These are phyloP conservation scores for Allobates femoralis DNA, from an alignment of 2,797 vertebrate species.

Conservation along the genomic window DNA sequence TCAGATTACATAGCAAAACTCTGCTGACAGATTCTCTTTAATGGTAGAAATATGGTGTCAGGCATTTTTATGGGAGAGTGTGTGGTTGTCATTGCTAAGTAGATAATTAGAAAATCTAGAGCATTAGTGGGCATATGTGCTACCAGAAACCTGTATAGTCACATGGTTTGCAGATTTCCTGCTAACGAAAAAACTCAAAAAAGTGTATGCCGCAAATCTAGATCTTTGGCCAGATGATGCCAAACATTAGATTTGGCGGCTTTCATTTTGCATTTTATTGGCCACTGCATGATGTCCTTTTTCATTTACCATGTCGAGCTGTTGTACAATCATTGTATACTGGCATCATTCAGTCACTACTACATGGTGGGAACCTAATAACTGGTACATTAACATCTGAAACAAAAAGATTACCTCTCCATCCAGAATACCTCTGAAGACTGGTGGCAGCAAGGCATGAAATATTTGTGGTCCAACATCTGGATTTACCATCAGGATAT, in stretches of 20 bases:
- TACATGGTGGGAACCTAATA: neutral
- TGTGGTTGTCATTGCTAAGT: too few species aligned
- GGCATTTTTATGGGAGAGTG: too few species aligned
- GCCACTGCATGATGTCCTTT: too few species aligned
- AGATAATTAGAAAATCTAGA: neutral
- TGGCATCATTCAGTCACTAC: neutral
- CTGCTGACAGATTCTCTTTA: too few species aligned
- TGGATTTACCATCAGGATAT: conserved; percentile 92
- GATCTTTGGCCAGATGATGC: neutral
- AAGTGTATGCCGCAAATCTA: neutral
- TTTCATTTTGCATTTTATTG: too few species aligned
- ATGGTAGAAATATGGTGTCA: too few species aligned
- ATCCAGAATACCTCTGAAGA: conserved; percentile 89
- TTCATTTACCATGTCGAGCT: too few species aligned
- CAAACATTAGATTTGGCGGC: too few species aligned
- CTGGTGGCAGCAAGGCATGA: conserved; percentile 87
- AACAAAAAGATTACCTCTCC: conserved; percentile 84
- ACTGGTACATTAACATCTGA: neutral
- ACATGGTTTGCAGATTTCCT: neutral
- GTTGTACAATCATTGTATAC: neutral
- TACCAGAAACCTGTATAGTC: neutral
- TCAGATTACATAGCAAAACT: too few species aligned
- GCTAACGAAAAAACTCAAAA: neutral
- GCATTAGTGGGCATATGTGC: neutral
- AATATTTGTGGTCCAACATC: conserved; percentile 90